Percentiles rank a stretch among this genome's conserved stretches.
Conservation (phyloP, 2,113 vertebrate genomes). For the Otocyon megalotis region DNA sequence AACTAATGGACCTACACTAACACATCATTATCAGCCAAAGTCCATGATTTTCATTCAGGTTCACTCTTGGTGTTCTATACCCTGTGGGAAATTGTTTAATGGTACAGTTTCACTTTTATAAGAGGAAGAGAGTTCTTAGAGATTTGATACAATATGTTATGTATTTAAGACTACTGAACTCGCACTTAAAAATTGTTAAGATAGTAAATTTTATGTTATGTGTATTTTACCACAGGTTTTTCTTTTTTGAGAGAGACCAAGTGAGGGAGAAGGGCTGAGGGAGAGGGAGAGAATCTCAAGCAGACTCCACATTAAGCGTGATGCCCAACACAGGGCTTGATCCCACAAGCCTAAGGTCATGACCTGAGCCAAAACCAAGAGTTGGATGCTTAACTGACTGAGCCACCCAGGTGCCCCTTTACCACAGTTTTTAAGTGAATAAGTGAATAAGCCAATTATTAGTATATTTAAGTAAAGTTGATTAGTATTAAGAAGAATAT, state of each 20-base stretch:
- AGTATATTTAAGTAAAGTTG: background rate
- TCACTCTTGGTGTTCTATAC: background rate
- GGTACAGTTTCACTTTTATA: background rate
- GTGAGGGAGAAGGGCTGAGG: background rate
- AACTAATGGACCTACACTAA: background rate
- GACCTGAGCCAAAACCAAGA: background rate
- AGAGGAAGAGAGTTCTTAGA: background rate
- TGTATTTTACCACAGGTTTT: background rate
- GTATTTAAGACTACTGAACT: background rate
- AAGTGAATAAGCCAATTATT: conserved; percentile 5
- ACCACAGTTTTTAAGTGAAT: background rate
- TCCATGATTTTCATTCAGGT: background rate
- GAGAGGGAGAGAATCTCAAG: background rate
- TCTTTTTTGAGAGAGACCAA: background rate
- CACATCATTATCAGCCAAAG: background rate
- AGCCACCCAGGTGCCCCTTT: background rate
- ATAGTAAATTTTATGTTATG: background rate
- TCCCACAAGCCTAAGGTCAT: background rate
- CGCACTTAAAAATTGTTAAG: background rate
- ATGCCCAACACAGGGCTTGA: background rate
- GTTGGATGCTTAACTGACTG: background rate
- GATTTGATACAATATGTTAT: background rate
- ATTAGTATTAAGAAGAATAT: background rate
- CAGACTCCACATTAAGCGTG: background rate
- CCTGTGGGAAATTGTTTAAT: background rate